phyloP scores from a whole-genome alignment of 2,113 vertebrate species.

The Acanthisitta chloris region DNA sequence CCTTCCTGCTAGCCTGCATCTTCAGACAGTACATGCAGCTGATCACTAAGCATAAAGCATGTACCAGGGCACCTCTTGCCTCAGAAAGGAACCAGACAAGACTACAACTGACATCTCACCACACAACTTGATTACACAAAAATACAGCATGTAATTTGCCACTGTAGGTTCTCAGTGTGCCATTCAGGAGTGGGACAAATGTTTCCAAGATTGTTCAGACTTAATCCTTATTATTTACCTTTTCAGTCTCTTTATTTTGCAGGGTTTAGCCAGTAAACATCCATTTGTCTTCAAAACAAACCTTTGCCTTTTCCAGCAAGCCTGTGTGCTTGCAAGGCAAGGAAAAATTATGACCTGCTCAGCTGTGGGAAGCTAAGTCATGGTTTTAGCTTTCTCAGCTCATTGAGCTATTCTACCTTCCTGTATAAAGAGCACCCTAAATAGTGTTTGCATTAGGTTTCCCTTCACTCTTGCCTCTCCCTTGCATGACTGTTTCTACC shows the following conservation, averaged over 20 bases:
- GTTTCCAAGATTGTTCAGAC: not conserved
- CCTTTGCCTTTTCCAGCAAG: not conserved
- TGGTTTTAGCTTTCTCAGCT: not conserved
- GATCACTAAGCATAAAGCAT: not conserved
- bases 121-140: not conserved
- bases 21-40: not conserved
- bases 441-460: not conserved
- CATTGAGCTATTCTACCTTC: not conserved
- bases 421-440: not conserved
- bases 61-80: not conserved
- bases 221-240: not conserved
- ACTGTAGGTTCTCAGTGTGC: not conserved
- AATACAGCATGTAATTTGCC: not conserved
- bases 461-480: not conserved
- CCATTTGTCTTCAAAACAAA: not conserved
- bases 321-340: not conserved
- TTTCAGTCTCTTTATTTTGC: not conserved
- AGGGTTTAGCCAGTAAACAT: not conserved
- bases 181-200: not conserved
- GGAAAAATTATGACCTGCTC: not conserved
- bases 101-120: not conserved
- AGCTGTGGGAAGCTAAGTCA: not conserved
- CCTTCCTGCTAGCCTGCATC: not conserved
- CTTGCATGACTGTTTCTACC: not conserved
- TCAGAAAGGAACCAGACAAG: not conserved